Conservation (phyloP, 92 coral and sea anemone species). For the Pocillopora grandis region DNA sequence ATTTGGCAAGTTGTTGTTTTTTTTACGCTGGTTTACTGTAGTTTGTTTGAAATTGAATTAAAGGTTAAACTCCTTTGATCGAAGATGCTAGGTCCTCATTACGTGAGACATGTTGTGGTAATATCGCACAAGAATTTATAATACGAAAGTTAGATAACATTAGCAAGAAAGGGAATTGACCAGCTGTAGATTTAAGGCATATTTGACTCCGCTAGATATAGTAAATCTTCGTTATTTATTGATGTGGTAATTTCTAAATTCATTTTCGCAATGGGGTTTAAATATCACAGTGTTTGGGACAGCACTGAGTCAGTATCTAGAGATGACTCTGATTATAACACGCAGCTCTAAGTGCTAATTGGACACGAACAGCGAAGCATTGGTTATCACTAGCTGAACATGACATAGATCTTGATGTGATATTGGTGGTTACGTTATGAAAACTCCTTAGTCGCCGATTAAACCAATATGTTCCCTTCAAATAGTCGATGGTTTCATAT, state of each 20-base stretch:
- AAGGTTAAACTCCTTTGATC: neutral
- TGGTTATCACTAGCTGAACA: no score
- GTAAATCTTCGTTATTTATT: neutral
- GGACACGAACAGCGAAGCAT: neutral
- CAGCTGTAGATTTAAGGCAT: neutral
- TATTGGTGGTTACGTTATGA: neutral
- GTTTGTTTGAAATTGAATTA: neutral
- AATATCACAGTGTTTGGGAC: neutral
- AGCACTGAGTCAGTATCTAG: neutral
- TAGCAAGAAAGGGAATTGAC: neutral
- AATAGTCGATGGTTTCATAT: neutral
- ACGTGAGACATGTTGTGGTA: neutral
- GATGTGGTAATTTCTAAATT: neutral
- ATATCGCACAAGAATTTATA: neutral
- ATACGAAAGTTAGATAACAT: neutral
- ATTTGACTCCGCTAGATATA: neutral
- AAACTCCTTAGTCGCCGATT: neutral
- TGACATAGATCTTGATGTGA: neutral
- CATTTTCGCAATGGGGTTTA: slow-evolving; percentile 7
- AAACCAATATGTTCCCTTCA: neutral
- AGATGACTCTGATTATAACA: neutral
- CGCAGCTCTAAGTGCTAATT: neutral
- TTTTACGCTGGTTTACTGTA: neutral
- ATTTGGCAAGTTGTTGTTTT: neutral
- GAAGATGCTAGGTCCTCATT: neutral